phyloP scores from a whole-genome alignment of 2,113 vertebrate species.

The Otolemur garnettii region DNA sequence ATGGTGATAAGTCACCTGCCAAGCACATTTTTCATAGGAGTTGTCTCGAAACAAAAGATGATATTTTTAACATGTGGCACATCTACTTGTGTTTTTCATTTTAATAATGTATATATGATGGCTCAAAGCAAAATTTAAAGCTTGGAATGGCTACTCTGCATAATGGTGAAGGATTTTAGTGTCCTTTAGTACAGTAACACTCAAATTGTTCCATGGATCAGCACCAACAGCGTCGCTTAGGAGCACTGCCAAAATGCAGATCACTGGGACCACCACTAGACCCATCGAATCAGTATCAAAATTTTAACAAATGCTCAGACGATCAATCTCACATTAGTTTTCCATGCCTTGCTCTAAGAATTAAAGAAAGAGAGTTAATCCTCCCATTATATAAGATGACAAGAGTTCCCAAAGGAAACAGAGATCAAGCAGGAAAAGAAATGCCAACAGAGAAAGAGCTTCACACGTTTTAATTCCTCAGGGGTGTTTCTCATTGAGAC shows the following conservation, averaged over 20 bases:
- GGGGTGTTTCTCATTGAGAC: background rate
- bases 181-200: background rate
- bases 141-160: background rate
- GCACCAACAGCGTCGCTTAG: background rate
- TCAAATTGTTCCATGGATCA: background rate
- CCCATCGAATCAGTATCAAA: background rate
- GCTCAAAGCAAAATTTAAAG: conserved; percentile 49
- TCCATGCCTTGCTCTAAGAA: background rate
- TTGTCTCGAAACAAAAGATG: background rate
- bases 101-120: background rate
- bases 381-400: background rate
- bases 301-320: background rate
- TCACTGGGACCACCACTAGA: background rate
- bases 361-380: background rate
- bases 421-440: background rate
- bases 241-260: background rate
- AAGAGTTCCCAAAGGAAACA: background rate
- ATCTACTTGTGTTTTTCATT: background rate
- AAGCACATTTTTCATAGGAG: background rate
- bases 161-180: background rate
- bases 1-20: background rate
- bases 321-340: background rate
- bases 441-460: background rate
- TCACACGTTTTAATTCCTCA: background rate
- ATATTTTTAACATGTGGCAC: background rate